Evolutionary conservation across 2,113 vertebrate genomes (phyloP), one percentile per base, ranked within the genome.

Genomic region (Corvus moneduloides): DNA sequence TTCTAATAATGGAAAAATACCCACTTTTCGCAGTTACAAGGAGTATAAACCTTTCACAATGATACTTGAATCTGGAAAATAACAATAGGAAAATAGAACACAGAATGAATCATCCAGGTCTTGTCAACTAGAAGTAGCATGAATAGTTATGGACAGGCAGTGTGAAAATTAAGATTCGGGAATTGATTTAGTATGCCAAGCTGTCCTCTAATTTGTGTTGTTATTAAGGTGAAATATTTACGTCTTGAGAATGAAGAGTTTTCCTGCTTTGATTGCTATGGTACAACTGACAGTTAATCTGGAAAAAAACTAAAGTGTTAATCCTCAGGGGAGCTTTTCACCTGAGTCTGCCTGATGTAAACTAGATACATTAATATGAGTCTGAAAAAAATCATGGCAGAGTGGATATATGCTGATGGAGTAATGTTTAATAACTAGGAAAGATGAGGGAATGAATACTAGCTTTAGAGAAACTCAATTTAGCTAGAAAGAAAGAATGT

Each of bases 221-320:
- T 83, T 72, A 54, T 87, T 89, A 69, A 67, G 67, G 39, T 59
- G 68, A 93, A 93, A 96, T 91, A 88, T 85, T 94, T 92, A 89
- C 68, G 54, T 93, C 80, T 91, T 56, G 67, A 87, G 72, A 85
- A 86, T 69, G 51, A 75, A 75, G 32, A 58, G 30, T 86, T 94
- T 88, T 92, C 39, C 33, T 93, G 16, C 72, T 92, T 90, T 93
- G 90, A 71, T 86, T 92, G 33, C 72, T 81, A 11, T 3, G 20
- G 22, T 77, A 67, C 33, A 87, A 28, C 30, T 95, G 84, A 63
- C 59, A 74, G 51, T 73, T 93, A 73, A 71, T 96, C 54, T 73
- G 63, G n/a, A 16, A 69, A 79, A 84, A 44, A 4, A 1, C 1
- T 3, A 35, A 62, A 37, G 55, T 51, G 24, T 79, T 94, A 79